Base-by-base conservation (phyloP, 2,797 vertebrate genomes). In the Tiaroga cobitis region DNA sequence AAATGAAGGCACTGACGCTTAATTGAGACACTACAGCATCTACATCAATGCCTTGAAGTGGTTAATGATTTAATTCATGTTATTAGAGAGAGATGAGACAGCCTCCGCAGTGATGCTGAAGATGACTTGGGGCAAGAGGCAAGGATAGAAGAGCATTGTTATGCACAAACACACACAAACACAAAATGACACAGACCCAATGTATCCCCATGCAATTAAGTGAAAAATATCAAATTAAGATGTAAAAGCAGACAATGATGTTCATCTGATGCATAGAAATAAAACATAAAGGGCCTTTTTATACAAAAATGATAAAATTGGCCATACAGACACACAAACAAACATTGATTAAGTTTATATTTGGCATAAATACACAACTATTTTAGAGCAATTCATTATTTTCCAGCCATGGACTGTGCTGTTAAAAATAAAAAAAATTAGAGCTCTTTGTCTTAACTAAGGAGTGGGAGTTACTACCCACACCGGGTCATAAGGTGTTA, bases 1-100 rank as follows among this genome's bases (percentile, higher is more conserved):
- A 74, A 51, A 21, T 18, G 19, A 77, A 78, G 39, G 56, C 41
- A 39, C 16, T 59, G 77, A 70, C 24, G 34, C 68, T 80, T 82
- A 87, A 87, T 86, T 85, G 83, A 86, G 56, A 80, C 79, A 67
- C 63, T 85, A 54, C 85, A 87, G 82, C 91, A 91, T 88, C 86
- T 74, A 84, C 86, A 88, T 89, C 80, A 90, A 83, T 87, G 91
- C 87, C 90, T 93, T 90, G 61, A 92, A 93, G 93, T 92, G 90
- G 91, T 92, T 94, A 94, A 95, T 92, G 87, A 89, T 91, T 94
- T 94, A 95, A 95, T 94, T 94, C 92, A 91, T 88, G 89, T 90
- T 89, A 92, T 93, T 94, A 92, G 87, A 92, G 90, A 83, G 37
- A 72, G 88, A 88, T 82, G 89, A 84, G 87, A 88, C 74, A 70